Percentiles rank a stretch among this genome's conserved stretches.
Evolutionary conservation across 2,888 invertebrate species (phyloP).

Genomic region (Clanis bilineata): DNA sequence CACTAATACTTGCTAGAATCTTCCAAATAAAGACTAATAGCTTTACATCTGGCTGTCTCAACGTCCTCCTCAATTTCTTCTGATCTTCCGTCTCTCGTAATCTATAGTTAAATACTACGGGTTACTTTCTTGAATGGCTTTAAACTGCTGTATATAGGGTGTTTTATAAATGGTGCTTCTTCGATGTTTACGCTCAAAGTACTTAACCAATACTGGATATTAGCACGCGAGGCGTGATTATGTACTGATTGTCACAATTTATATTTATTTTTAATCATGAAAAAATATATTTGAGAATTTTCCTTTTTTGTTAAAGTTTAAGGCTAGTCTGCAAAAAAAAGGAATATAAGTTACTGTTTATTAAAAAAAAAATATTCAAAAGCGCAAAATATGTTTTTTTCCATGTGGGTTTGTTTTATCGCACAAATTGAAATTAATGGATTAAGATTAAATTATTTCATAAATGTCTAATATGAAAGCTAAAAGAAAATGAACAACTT

Average conservation of each 20-base stretch:
- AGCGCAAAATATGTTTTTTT: neutral
- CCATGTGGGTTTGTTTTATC: neutral
- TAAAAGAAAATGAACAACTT: neutral
- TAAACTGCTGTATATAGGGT: conserved; percentile 31
- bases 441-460: neutral
- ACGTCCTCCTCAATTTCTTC: neutral
- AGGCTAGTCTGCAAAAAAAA: neutral
- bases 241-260: neutral
- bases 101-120: conserved; percentile 20
- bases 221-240: conserved; percentile 28
- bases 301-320: neutral
- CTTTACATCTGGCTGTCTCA: neutral
- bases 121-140: conserved; percentile 26
- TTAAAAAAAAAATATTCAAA: neutral
- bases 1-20: neutral
- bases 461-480: neutral
- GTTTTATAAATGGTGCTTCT: conserved; percentile 53
- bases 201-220: conserved; percentile 37
- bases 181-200: conserved; percentile 44
- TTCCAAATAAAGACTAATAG: neutral
- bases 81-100: neutral
- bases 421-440: neutral
- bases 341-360: neutral
- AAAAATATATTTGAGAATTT: neutral
- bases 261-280: neutral